Evolutionary conservation across 1,140 invertebrate genomes (phyloP).

Genomic region (Tetranychus urticae): DNA sequence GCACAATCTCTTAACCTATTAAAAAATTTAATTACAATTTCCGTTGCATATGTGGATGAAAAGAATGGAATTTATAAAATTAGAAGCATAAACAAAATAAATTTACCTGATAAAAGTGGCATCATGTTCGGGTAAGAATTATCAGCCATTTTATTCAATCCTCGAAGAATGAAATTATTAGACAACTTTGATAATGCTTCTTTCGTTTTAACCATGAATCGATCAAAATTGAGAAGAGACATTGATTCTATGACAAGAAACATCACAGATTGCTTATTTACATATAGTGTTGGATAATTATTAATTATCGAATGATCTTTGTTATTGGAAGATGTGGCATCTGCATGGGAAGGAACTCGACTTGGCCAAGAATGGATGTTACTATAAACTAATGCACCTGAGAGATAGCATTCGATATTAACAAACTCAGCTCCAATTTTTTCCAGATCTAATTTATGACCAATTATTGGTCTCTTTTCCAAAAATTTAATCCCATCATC

Average conservation of each 20-base stretch:
- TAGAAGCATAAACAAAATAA: too few species aligned
- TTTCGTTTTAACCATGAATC: slow-evolving; percentile 3
- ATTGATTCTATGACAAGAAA: slow-evolving; percentile 8
- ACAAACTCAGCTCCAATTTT: background rate
- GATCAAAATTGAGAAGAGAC: slow-evolving; percentile 1
- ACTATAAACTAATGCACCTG: background rate
- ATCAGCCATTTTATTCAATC: slow-evolving; percentile 21
- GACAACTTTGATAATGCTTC: background rate
- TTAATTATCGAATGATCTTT: background rate
- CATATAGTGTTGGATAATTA: background rate
- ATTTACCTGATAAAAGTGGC: slow-evolving; percentile 18
- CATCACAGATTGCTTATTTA: background rate
- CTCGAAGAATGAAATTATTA: slow-evolving; percentile 18
- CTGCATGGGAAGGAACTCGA: background rate
- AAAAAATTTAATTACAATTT: too few species aligned
- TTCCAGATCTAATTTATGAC: background rate
- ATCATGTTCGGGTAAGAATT: slow-evolving; percentile 24
- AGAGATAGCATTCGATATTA: background rate
- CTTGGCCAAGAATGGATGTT: background rate
- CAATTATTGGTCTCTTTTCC: background rate
- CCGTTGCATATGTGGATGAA: too few species aligned
- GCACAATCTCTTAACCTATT: too few species aligned
- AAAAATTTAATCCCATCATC: background rate
- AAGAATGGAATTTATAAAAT: too few species aligned
- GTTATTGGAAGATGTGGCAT: background rate